Conservation (phyloP, 2,888 invertebrate genomes). For the Selenia dentaria region DNA sequence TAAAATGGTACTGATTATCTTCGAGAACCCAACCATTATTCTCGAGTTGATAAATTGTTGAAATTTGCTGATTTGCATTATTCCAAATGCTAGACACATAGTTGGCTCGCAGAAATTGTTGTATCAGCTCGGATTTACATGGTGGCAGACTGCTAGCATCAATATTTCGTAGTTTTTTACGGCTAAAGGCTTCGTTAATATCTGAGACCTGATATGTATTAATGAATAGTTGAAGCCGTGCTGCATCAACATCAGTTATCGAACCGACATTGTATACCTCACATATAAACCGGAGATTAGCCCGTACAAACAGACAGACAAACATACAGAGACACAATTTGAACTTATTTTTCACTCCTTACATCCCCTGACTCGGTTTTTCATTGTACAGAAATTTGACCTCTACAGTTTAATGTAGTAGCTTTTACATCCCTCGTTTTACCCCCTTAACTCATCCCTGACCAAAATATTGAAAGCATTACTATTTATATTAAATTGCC, state of each 20-base stretch:
- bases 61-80: constrained; percentile 28
- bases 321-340: no score
- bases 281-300: neutral
- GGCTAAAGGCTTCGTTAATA: constrained; percentile 26
- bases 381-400: no score
- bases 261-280: constrained; percentile 2
- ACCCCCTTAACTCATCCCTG: no score
- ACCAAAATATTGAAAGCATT: no score
- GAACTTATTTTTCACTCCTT: no score
- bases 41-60: constrained; percentile 26
- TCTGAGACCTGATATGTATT: constrained; percentile 25
- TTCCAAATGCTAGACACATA: constrained; percentile 26
- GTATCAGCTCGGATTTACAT: constrained; percentile 22
- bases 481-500: no score
- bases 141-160: constrained; percentile 30
- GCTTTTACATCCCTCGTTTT: no score
- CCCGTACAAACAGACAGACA: no score
- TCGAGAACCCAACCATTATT: constrained; percentile 37
- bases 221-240: constrained; percentile 26
- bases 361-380: no score
- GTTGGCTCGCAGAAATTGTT: constrained; percentile 32
- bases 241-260: constrained; percentile 27
- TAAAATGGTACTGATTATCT: constrained; percentile 33
- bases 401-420: no score
- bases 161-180: constrained; percentile 25